These are phyloP conservation scores for Mormoops blainvillei DNA, from an alignment of 2,113 vertebrate species.

Conservation along the genomic window DNA sequence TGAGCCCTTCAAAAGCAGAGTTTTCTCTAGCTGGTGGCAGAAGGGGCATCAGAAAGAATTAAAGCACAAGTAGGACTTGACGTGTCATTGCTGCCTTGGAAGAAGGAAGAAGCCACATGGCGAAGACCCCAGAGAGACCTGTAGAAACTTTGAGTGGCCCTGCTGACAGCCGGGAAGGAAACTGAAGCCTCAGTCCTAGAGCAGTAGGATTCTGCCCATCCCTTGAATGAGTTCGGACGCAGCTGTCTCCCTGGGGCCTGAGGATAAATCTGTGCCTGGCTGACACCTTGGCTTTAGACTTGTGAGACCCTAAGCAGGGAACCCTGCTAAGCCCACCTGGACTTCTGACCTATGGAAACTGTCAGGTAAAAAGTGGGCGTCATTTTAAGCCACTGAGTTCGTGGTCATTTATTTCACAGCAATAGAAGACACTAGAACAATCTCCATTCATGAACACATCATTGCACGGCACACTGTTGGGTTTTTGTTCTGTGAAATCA, in stretches of 20 bases:
- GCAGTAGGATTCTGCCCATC: background rate
- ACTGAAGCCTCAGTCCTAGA: background rate
- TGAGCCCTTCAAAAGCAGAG: background rate
- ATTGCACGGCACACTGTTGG: too few relatives aligned
- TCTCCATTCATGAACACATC: background rate
- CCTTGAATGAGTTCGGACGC: background rate
- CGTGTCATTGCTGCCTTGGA: accelerated
- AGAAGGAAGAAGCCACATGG: background rate
- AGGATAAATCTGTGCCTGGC: background rate
- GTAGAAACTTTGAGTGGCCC: background rate
- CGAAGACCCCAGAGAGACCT: background rate
- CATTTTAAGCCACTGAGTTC: background rate
- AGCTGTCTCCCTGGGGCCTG: background rate
- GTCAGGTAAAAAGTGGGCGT: background rate
- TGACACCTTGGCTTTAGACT: background rate
- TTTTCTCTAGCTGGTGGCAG: background rate
- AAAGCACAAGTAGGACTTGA: background rate
- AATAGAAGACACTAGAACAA: accelerated
- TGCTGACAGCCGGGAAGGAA: background rate
- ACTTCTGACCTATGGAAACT: background rate
- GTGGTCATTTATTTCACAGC: accelerated
- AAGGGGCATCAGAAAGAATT: background rate
- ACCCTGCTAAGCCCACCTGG: background rate
- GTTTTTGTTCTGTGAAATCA: background rate
- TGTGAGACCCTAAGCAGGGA: background rate